Base-by-base conservation (phyloP, 2,797 vertebrate species). In the Salarias fasciatus region DNA sequence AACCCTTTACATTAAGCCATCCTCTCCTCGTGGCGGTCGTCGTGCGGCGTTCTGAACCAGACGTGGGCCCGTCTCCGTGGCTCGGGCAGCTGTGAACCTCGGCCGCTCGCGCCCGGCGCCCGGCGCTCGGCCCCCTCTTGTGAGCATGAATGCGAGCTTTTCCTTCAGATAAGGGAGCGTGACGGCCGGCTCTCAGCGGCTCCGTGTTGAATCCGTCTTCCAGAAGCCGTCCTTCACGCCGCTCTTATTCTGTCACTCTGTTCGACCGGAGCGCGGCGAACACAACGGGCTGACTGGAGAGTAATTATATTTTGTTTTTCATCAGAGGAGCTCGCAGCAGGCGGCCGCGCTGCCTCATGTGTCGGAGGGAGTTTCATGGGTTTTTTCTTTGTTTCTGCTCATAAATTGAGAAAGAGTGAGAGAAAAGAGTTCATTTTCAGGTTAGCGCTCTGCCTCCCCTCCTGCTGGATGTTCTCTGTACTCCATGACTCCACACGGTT, bases 151-250 rank as follows among this genome's bases (percentile, higher is more conserved):
- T 3, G 43, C 36, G 47, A 49, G 9, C 30, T 36, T 36, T 30
- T 56, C 66, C 65, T 24, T 45, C 29, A 33, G 31, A 14, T 24
- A 40, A 28, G 13, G 14, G 14, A 58, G 68, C 35, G 14, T 51
- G 65, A 60, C 54, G 42, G 38, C 6, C 10, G 0, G 5, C 14
- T 54, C 69, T 31, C 5, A 35, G 33, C 33, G 33, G 33, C 33
- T 35, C 33, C 35, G 33, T 35, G 50, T n/a, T n/a, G 7, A 56
- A 35, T 52, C 2, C 5, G 8, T 28, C 51, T 55, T 28, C 36
- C 59, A 49, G 3, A 15, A 13, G 8, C 29, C 44, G 72, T 18
- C 65, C 60, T 60, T 69, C 66, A 57, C 9, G 29, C 52, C 4
- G 51, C 35, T 56, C 10, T 30, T 12, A 51, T 35, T 35, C 45